Evolutionary conservation across 2,113 vertebrate genomes (phyloP).

Genomic region (Aspiorhynchus laticeps): DNA sequence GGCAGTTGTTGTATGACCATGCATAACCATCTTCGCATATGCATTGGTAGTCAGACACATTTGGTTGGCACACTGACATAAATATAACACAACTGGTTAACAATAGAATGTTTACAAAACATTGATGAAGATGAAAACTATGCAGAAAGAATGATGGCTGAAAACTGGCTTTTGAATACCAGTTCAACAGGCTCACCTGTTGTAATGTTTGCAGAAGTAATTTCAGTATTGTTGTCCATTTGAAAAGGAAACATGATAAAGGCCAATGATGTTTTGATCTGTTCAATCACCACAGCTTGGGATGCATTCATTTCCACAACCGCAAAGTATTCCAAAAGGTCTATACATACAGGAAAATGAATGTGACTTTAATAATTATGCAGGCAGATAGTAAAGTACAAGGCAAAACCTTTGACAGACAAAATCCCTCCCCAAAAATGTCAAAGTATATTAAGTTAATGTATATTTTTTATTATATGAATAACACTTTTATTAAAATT

Average conservation of each 20-base stretch:
- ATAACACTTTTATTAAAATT: conserved; percentile 14
- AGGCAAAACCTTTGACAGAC: neutral
- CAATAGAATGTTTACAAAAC: neutral
- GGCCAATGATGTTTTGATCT: conserved; percentile 34
- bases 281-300: conserved; percentile 32
- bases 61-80: conserved; percentile 53
- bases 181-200: conserved; percentile 58
- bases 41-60: conserved; percentile 47
- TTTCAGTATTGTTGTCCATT: conserved; percentile 51
- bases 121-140: neutral
- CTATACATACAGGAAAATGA: conserved; percentile 21
- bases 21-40: conserved; percentile 49
- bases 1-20: conserved; percentile 41
- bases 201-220: conserved; percentile 53
- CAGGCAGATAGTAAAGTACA: neutral
- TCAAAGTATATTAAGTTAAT: neutral
- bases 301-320: conserved; percentile 58
- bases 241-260: conserved; percentile 47
- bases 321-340: conserved; percentile 53
- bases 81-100: conserved; percentile 8
- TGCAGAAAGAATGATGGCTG: neutral
- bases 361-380: neutral
- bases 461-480: neutral
- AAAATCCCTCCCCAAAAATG: neutral
- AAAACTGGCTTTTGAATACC: neutral